Percentiles rank a stretch among this genome's conserved stretches.
These are phyloP conservation scores for Entomyzon cyanotis DNA, from an alignment of 2,113 vertebrate genomes.

Conservation along the genomic window DNA sequence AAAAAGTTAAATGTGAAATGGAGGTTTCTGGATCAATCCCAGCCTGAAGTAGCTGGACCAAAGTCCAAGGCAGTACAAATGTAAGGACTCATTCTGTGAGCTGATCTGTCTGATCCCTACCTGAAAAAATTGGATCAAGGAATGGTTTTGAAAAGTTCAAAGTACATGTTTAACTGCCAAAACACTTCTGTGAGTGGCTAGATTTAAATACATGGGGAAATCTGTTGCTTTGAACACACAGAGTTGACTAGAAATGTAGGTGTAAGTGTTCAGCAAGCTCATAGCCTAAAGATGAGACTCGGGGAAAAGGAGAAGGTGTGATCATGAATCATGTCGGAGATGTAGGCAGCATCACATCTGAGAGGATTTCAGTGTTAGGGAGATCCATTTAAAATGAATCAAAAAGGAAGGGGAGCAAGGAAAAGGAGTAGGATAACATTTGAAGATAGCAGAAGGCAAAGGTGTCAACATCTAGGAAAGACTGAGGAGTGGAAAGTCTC, in stretches of 20 bases:
- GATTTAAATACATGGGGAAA: background rate
- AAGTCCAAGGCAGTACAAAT: background rate
- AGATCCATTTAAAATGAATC: background rate
- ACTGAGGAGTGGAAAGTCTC: background rate
- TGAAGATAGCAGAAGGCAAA: background rate
- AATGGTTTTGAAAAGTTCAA: background rate
- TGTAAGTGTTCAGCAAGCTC: constrained; percentile 8
- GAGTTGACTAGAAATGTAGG: constrained; percentile 25
- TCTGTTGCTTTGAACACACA: background rate
- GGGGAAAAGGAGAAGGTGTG: background rate
- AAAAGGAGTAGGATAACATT: background rate
- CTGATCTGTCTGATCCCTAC: background rate
- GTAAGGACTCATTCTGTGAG: background rate
- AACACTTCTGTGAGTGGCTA: background rate
- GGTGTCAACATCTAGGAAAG: background rate
- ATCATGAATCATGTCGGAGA: constrained; percentile 46
- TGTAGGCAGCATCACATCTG: constrained; percentile 30
- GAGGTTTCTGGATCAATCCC: background rate
- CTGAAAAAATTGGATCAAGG: background rate
- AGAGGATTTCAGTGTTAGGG: background rate
- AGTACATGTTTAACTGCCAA: background rate
- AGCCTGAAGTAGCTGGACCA: background rate
- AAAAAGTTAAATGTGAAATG: background rate
- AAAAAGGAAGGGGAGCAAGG: background rate
- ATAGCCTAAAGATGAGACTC: background rate